phyloP scores from a whole-genome alignment of 30 jellyfish, hydroid and myxozoan genomes.

The Aurelia sp. region DNA sequence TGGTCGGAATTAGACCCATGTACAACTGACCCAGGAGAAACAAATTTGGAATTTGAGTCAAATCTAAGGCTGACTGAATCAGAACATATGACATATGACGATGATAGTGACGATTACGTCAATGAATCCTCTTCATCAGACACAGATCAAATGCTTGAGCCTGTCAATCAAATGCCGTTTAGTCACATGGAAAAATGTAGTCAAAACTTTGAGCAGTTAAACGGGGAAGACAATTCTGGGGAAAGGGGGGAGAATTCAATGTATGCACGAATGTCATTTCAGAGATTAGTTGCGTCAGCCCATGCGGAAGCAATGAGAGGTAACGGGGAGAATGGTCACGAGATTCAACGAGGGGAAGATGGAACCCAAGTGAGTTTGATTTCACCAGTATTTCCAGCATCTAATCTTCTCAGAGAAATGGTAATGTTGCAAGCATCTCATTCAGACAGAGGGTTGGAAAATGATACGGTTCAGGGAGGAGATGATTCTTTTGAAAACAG shows the following conservation, averaged over 20 bases:
- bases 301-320: slow-evolving; percentile 30
- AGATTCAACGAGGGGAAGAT: neutral
- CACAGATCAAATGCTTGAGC: neutral
- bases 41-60: neutral
- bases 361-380: neutral
- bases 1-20: neutral
- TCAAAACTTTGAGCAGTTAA: neutral
- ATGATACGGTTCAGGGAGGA: no score
- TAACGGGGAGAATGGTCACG: neutral
- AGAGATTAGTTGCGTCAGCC: slow-evolving; percentile 52
- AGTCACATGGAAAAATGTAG: neutral
- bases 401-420: no score
- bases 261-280: slow-evolving; percentile 53
- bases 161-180: neutral
- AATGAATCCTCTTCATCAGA: slow-evolving; percentile 11
- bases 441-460: no score
- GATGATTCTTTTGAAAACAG: neutral
- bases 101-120: neutral
- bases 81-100: neutral
- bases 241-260: slow-evolving; percentile 3
- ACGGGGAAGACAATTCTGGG: neutral
- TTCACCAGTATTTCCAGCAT: no score
- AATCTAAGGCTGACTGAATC: neutral
- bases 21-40: neutral
- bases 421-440: no score